A percentile compares a stretch with the other conserved stretches of the same genome.
Evolutionary conservation across 2,888 invertebrate genomes (phyloP).

Genomic region (Cremastinae sp.): DNA sequence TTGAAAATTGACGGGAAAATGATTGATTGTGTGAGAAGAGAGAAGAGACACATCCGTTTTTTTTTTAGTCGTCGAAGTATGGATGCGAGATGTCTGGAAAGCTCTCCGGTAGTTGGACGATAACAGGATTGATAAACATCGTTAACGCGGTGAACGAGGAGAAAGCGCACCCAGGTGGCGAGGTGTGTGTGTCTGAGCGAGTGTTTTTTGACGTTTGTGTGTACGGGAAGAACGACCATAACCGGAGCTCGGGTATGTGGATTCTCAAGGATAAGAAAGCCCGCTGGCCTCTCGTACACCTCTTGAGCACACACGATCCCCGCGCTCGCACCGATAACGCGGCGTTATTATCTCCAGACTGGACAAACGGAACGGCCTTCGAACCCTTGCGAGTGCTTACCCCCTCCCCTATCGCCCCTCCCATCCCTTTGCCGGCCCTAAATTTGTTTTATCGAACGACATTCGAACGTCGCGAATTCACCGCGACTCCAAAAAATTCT

Average conservation of each 20-base stretch:
- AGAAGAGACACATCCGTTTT: not conserved
- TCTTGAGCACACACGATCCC: not conserved
- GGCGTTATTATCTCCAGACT: conserved; percentile 39
- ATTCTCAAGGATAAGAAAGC: conserved; percentile 71
- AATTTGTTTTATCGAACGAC: conserved; percentile 36
- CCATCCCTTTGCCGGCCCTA: no score
- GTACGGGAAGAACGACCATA: conserved; percentile 57
- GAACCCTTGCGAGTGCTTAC: conserved; percentile 42
- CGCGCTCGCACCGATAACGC: conserved; percentile 15
- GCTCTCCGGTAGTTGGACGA: conserved; percentile 67
- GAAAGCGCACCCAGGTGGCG: conserved; percentile 45
- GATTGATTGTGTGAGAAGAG: conserved; percentile 14
- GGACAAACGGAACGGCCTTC: conserved; percentile 40
- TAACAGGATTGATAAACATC: conserved; percentile 79
- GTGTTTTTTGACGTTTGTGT: not conserved
- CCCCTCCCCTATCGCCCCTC: conserved; percentile 35
- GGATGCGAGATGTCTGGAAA: conserved; percentile 37
- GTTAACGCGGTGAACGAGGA: conserved; percentile 73
- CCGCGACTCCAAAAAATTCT: not conserved
- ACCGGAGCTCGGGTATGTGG: conserved; percentile 42
- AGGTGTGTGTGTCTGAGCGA: conserved; percentile 68
- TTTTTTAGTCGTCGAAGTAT: conserved; percentile 6
- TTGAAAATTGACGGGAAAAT: no score
- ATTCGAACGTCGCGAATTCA: not conserved
- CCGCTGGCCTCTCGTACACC: not conserved